A percentile compares a stretch with the other conserved stretches of the same genome.
These are phyloP conservation scores for Rhinopithecus roxellana DNA, from an alignment of 2,113 vertebrate genomes.

Conservation along the genomic window DNA sequence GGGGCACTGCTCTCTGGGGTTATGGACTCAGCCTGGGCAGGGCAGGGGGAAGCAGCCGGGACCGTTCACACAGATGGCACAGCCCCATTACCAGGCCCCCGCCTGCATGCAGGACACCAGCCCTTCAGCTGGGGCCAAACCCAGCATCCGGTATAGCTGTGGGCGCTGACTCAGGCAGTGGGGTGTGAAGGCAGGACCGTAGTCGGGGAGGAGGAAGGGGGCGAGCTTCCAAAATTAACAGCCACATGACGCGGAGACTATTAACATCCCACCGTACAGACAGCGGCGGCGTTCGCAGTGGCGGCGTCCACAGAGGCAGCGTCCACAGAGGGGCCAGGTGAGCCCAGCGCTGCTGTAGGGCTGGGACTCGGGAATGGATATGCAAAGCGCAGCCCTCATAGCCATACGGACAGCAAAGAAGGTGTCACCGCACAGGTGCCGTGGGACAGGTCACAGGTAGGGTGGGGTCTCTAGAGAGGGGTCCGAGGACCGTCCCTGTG, in stretches of 20 bases:
- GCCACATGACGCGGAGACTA: too few species aligned
- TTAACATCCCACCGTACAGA: fast-evolving
- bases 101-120: background rate
- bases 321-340: too few species aligned
- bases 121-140: background rate
- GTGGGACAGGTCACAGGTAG: background rate
- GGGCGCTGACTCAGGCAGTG: background rate
- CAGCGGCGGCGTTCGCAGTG: fast-evolving
- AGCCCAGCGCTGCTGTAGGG: fast-evolving
- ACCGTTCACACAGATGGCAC: too few species aligned
- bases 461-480: background rate
- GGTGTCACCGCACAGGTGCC: background rate
- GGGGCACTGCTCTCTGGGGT: too few species aligned
- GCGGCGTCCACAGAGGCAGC: too few species aligned
- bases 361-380: background rate
- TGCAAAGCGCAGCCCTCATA: too few species aligned
- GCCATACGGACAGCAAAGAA: background rate
- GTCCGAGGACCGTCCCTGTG: background rate
- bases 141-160: background rate
- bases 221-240: background rate
- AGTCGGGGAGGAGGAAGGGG: background rate
- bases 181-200: background rate
- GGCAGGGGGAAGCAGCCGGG: too few species aligned
- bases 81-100: too few species aligned
- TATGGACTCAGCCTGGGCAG: too few species aligned